Conservation (phyloP, 2,888 invertebrate species). For the Pyrrhia umbra region DNA sequence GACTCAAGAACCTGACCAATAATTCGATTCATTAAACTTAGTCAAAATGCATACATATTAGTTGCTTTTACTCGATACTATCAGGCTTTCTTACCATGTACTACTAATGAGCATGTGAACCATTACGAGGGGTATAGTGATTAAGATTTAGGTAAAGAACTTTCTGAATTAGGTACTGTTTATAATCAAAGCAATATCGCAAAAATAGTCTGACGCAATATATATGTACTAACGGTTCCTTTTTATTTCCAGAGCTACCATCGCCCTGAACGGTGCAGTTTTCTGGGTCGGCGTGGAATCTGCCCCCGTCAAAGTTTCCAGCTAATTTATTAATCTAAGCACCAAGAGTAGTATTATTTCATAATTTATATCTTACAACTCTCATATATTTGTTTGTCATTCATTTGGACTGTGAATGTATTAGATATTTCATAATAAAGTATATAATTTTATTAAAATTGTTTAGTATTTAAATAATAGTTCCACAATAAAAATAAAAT, state of each 20-base stretch:
- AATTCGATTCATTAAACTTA: too few relatives aligned
- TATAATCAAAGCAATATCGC: too few relatives aligned
- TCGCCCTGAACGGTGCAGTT: constrained; percentile 92
- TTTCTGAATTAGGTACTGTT: too few relatives aligned
- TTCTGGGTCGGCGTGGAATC: constrained; percentile 93
- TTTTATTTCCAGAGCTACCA: constrained; percentile 90
- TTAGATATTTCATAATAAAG: constrained; percentile 42
- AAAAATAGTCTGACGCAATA: too few relatives aligned
- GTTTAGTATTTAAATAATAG: background rate
- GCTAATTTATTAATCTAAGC: constrained; percentile 56
- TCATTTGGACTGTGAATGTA: constrained; percentile 46
- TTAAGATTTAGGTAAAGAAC: too few relatives aligned
- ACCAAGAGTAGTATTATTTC: constrained; percentile 49
- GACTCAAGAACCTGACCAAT: too few relatives aligned
- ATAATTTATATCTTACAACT: constrained; percentile 50
- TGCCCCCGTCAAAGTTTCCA: constrained; percentile 90
- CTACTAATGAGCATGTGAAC: too few relatives aligned
- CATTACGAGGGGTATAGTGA: too few relatives aligned
- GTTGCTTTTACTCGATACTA: too few relatives aligned
- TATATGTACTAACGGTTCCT: background rate
- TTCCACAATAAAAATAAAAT: constrained; percentile 45
- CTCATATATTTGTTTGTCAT: constrained; percentile 31
- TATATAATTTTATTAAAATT: constrained; percentile 22
- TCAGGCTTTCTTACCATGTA: too few relatives aligned
- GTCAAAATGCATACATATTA: too few relatives aligned